Evolutionary conservation across 2,113 vertebrate species (phyloP), one percentile per base, ranked within the genome.

Genomic region (Marmota monax): DNA sequence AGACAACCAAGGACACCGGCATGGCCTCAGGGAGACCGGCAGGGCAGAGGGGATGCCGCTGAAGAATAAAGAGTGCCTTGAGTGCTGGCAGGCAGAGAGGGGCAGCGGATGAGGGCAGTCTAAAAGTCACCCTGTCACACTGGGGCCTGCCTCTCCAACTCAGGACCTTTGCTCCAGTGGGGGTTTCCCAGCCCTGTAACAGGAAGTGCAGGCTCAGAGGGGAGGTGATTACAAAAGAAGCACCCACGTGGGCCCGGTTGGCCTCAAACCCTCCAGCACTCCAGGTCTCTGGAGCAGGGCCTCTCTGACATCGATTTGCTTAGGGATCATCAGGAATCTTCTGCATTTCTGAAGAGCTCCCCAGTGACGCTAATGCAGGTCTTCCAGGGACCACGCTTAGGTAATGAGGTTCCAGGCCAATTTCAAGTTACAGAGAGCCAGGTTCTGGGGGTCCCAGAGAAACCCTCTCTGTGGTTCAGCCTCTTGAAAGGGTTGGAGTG

Each of bases 181-280:
- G 92, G 58, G 37, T 67, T 94, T 77, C 63, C 53, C 42, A n/a
- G 18, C 87, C 29, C 92, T 53, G 2, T 11, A 65, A 95, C 94
- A 95, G 97, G 92, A 96, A 96, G 72, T 76, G 34, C 4, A 11
- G 23, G 76, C 48, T 84, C 39, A 32, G 8, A 45, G 22, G 53
- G 74, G 70, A 65, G 79, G 34, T 73, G 42, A 39, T n/a, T 37
- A 39, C 34, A 45, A 72, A 82, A 51, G 27, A 42, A 18, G 45
- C 78, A 67, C 34, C 7, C 6, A 3, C 2, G n/a, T 1, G 67
- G 72, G 29, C 34, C 73, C 29, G 4, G 34, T 1, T 34, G 23
- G n/a, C 78, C 88, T 88, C 84, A 10, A 53, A 90, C 80, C 16
- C 69, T 72, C 73, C 82, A 16, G 32, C 65, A 61, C 74, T 42